Conservation (phyloP, 2,797 vertebrate species). For the Hydrolagus colliei region DNA sequence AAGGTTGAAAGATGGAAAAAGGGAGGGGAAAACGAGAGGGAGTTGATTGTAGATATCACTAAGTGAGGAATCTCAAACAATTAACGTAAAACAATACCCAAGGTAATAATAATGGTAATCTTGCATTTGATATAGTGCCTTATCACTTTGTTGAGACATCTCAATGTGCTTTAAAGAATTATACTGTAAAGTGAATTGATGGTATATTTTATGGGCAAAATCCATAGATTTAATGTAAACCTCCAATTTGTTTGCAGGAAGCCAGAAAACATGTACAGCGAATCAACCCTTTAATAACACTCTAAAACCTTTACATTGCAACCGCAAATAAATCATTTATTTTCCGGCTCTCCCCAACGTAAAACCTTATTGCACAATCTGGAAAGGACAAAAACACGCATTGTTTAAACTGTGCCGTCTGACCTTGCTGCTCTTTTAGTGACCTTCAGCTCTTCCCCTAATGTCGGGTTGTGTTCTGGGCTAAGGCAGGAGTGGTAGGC, state of each 20-base stretch:
- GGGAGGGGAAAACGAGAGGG: constrained; percentile 27
- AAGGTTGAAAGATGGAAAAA: constrained; percentile 37
- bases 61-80: constrained; percentile 3
- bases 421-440: background rate
- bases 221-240: too few relatives aligned
- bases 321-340: background rate
- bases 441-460: constrained; percentile 24
- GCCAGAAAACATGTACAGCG: background rate
- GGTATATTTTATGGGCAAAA: too few relatives aligned
- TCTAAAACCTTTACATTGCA: background rate
- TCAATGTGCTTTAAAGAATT: too few relatives aligned
- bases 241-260: background rate
- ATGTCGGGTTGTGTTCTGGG: constrained; percentile 19
- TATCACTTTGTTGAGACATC: too few relatives aligned
- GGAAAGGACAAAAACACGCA: too few relatives aligned
- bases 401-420: too few relatives aligned
- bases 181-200: too few relatives aligned
- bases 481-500: constrained; percentile 9
- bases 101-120: too few relatives aligned
- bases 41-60: background rate
- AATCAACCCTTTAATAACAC: background rate
- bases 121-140: too few relatives aligned
- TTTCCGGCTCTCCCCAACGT: background rate
- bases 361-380: background rate
- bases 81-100: constrained; percentile 2